These are phyloP conservation scores for Platycheirus albimanus DNA, from an alignment of 2,888 invertebrate species.

Conservation along the genomic window DNA sequence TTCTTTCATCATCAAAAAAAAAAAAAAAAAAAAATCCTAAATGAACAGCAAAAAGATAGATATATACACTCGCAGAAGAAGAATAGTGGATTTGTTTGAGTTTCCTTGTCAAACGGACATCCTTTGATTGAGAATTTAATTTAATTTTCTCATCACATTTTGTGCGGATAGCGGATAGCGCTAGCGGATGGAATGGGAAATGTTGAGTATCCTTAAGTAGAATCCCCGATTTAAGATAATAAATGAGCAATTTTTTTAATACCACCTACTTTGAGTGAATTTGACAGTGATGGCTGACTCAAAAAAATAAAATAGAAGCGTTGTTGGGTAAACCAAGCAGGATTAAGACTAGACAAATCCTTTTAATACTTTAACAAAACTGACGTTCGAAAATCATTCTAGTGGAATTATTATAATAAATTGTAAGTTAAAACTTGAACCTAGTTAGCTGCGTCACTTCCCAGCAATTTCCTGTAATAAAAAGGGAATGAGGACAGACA, in stretches of 20 bases:
- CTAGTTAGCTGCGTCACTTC: no score
- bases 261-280: neutral
- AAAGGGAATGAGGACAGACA: no score
- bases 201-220: conserved; percentile 21
- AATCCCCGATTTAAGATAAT: conserved; percentile 34
- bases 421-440: no score
- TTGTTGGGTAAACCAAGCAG: neutral
- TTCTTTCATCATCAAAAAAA: conserved; percentile 15
- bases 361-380: neutral
- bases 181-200: neutral
- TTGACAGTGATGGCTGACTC: conserved; percentile 3
- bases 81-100: conserved; percentile 32
- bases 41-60: neutral
- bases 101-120: conserved; percentile 24
- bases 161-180: no score
- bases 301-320: neutral
- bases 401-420: no score
- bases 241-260: conserved; percentile 19
- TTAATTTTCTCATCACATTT: conserved; percentile 38
- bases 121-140: conserved; percentile 45
- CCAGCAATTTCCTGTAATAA: no score
- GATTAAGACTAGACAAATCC: neutral
- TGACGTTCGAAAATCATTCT: no score
- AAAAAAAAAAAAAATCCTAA: neutral
- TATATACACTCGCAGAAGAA: no score